Conservation (phyloP, 2,888 invertebrate genomes). For the Bombylius discolor region DNA sequence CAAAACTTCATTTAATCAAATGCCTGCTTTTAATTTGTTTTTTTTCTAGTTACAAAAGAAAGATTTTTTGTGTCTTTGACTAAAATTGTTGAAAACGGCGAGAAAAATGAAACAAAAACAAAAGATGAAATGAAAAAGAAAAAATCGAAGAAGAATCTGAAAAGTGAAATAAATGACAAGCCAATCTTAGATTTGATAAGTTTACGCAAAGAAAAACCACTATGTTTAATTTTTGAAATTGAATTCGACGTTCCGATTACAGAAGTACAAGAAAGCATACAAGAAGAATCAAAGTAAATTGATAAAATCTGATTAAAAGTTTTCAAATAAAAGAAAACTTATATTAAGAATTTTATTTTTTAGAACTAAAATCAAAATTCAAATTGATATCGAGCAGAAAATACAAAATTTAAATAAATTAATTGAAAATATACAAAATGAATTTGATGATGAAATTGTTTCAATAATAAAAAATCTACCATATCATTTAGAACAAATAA, state of each 20-base stretch:
- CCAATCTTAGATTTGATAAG: no score
- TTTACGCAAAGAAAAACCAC: neutral
- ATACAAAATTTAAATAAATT: neutral
- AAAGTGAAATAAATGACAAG: neutral
- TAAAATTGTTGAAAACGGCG: neutral
- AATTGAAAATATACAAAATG: neutral
- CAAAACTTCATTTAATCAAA: no score
- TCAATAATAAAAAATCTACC: neutral
- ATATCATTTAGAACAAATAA: neutral
- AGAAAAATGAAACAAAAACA: neutral
- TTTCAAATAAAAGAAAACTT: no score
- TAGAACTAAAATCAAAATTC: no score
- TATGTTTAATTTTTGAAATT: conserved; percentile 4
- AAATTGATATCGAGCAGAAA: no score
- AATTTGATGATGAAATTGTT: conserved; percentile 7
- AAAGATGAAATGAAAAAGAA: neutral
- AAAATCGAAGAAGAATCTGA: neutral
- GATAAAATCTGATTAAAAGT: no score
- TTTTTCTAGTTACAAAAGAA: neutral
- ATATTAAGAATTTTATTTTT: no score
- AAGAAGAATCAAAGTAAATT: neutral
- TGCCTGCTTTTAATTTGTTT: neutral
- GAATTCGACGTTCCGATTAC: conserved; percentile 3
- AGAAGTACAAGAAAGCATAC: neutral
- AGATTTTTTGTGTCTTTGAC: neutral